phyloP scores from a whole-genome alignment of 1,140 invertebrate species.

The Mizuhopecten yessoensis region DNA sequence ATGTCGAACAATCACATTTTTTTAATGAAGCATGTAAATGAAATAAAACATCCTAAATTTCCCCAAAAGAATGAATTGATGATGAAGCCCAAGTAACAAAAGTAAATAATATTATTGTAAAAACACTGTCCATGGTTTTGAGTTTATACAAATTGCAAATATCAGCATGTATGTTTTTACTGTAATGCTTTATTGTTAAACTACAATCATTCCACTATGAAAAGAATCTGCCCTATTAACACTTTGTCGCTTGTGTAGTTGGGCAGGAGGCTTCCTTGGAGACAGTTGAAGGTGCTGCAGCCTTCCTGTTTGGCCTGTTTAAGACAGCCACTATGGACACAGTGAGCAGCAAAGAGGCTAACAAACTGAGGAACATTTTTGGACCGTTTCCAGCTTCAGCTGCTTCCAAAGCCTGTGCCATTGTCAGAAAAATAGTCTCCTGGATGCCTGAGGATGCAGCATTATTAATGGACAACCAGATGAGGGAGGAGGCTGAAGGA shows the following conservation, averaged over 20 bases:
- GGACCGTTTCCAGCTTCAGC: conserved; percentile 80
- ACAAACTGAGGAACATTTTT: conserved; percentile 77
- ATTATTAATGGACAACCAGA: conserved; percentile 64
- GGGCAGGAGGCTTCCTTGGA: conserved; percentile 85
- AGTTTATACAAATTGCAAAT: too few relatives aligned
- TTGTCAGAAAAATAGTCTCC: conserved; percentile 75
- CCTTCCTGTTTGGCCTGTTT: conserved; percentile 87
- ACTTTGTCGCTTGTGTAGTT: conserved; percentile 73
- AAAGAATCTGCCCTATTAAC: too few relatives aligned
- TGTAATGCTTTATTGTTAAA: too few relatives aligned
- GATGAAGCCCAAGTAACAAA: too few relatives aligned
- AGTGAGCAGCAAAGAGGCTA: conserved; percentile 84
- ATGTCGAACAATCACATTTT: too few relatives aligned
- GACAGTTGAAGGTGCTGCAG: conserved; percentile 86
- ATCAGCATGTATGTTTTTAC: too few relatives aligned
- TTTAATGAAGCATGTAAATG: too few relatives aligned
- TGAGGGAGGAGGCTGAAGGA: conserved; percentile 71
- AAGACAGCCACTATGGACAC: conserved; percentile 85
- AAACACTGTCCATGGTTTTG: too few relatives aligned
- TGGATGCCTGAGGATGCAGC: conserved; percentile 76
- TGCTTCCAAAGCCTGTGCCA: conserved; percentile 77
- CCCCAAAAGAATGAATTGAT: too few relatives aligned
- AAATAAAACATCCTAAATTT: too few relatives aligned
- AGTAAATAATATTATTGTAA: too few relatives aligned
- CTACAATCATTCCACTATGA: too few relatives aligned